phyloP scores from a whole-genome alignment of 1,140 invertebrate species.

The Drosophila elegans region DNA sequence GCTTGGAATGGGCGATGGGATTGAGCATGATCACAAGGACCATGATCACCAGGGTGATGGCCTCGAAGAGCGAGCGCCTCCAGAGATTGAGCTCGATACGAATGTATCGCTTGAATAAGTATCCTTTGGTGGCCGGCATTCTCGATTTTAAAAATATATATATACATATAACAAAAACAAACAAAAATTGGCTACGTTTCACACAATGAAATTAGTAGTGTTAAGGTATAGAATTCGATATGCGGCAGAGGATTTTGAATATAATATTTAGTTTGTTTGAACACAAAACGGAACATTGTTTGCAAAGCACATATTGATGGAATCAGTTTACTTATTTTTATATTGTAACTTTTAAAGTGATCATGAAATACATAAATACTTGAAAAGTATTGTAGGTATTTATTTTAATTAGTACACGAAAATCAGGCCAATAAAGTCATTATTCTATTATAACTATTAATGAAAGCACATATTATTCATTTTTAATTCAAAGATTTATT shows the following conservation, averaged over 20 bases:
- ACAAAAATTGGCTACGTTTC: background rate
- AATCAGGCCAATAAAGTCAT: no score
- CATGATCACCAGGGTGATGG: slow-evolving; percentile 47
- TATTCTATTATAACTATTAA: no score
- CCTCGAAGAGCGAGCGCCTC: slow-evolving; percentile 54
- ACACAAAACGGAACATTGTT: slow-evolving; percentile 1
- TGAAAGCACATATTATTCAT: no score
- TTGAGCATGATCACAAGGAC: slow-evolving; percentile 56
- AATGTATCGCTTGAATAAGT: slow-evolving; percentile 61
- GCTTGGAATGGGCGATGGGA: slow-evolving; percentile 59
- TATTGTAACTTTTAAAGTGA: background rate
- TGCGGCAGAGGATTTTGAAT: slow-evolving; percentile 17
- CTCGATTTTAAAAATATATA: background rate
- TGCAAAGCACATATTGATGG: slow-evolving; percentile 23
- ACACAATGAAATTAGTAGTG: slow-evolving; percentile 11
- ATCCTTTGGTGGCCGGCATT: slow-evolving; percentile 58
- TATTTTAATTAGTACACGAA: no score
- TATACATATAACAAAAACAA: background rate
- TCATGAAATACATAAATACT: no score
- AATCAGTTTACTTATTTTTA: background rate
- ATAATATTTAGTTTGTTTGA: background rate
- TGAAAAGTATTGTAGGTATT: no score
- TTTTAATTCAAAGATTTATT: no score
- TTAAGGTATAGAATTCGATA: background rate
- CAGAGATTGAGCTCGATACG: slow-evolving; percentile 58